Conservation (phyloP, 92 coral and sea anemone species). For the Blastomussa wellsi region DNA sequence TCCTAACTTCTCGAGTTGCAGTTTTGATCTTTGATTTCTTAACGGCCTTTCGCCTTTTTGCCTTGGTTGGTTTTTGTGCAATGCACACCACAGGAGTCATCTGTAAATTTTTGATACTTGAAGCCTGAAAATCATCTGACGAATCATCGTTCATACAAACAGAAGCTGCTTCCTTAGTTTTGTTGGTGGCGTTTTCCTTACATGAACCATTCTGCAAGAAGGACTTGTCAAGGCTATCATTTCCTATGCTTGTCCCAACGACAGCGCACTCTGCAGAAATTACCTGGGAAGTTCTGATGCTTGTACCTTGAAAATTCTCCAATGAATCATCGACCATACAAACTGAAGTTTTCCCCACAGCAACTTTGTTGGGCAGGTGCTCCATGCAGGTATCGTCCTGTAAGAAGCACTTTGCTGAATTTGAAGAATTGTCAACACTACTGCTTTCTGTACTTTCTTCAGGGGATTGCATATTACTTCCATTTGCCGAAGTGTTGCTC, state of each 20-base stretch:
- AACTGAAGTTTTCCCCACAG: neutral
- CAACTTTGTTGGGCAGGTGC: neutral
- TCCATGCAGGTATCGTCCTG: neutral
- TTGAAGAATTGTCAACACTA: neutral
- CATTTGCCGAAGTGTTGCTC: neutral
- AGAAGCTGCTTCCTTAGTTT: neutral
- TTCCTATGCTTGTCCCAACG: neutral
- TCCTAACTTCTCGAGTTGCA: neutral
- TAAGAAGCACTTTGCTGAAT: too few species aligned
- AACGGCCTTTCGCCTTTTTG: slow-evolving; percentile 4
- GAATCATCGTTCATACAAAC: slow-evolving; percentile 15
- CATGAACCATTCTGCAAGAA: neutral
- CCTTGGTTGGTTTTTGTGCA: slow-evolving; percentile 1
- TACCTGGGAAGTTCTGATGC: neutral
- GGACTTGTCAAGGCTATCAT: neutral
- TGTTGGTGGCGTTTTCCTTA: neutral
- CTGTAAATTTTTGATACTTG: neutral
- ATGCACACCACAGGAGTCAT: neutral
- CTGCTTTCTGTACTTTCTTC: neutral
- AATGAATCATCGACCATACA: slow-evolving; percentile 7
- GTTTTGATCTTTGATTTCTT: slow-evolving; percentile 9
- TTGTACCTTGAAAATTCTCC: slow-evolving; percentile 18
- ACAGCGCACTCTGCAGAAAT: neutral
- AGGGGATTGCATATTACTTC: neutral
- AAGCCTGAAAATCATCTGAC: slow-evolving; percentile 29